phyloP scores from a whole-genome alignment of 2,797 vertebrate genomes.

The Zenarchopterus dispar region DNA sequence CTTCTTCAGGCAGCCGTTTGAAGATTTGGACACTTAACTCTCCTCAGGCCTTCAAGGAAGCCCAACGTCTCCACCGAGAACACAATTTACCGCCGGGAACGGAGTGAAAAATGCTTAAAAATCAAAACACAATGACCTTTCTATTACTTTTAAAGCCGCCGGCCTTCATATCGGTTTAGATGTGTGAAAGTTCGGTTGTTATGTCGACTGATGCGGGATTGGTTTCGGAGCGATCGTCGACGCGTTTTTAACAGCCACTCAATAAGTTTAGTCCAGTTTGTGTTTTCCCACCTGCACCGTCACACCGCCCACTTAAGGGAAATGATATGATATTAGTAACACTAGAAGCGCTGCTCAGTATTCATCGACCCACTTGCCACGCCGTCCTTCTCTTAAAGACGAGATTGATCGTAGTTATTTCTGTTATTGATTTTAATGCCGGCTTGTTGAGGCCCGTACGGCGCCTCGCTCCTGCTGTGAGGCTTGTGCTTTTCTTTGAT shows the following conservation, averaged over 20 bases:
- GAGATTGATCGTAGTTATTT: constrained; percentile 82
- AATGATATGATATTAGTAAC: constrained; percentile 79
- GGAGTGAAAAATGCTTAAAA: constrained; percentile 41
- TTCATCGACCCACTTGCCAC: constrained; percentile 67
- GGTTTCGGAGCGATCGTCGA: constrained; percentile 34
- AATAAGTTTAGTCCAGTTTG: constrained; percentile 52
- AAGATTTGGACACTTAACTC: constrained; percentile 61
- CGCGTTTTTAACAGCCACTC: constrained; percentile 34
- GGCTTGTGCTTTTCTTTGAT: constrained; percentile 29
- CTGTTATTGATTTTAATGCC: constrained; percentile 84
- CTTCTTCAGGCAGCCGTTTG: constrained; percentile 48
- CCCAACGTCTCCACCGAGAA: constrained; percentile 33
- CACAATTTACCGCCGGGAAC: constrained; percentile 27
- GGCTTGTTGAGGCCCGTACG: constrained; percentile 59
- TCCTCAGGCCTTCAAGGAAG: constrained; percentile 20
- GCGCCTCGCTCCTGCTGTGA: constrained; percentile 31
- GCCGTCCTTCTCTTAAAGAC: constrained; percentile 66
- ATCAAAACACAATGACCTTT: constrained; percentile 34
- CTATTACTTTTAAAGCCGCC: background rate
- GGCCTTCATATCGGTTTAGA: constrained; percentile 14
- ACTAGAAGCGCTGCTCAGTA: constrained; percentile 82
- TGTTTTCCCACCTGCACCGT: constrained; percentile 48
- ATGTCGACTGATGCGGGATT: constrained; percentile 5
- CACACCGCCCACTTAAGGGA: constrained; percentile 51
- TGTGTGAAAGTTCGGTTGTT: constrained; percentile 2